These are phyloP conservation scores for Toxotes lorentzi DNA, from an alignment of 2,797 vertebrate species.

Conservation along the genomic window DNA sequence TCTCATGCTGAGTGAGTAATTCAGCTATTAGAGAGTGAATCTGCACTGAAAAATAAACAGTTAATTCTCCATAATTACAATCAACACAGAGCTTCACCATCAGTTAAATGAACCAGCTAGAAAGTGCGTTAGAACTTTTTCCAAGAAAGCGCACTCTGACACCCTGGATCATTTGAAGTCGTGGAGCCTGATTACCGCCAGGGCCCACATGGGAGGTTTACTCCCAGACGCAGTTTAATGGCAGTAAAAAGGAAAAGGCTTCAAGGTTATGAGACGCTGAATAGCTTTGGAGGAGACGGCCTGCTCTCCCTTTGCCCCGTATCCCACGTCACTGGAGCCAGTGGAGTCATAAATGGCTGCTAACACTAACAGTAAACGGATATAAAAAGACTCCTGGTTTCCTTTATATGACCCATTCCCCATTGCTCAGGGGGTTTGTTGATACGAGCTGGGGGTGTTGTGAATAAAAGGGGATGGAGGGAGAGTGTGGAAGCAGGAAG, in stretches of 20 bases:
- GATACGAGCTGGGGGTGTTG: slow-evolving; percentile 61
- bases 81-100: slow-evolving; percentile 46
- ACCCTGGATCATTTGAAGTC: slow-evolving; percentile 79
- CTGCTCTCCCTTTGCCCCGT: slow-evolving; percentile 66
- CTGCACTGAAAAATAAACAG: background rate
- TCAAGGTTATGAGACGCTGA: slow-evolving; percentile 80
- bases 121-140: slow-evolving; percentile 66
- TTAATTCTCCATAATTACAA: slow-evolving; percentile 16
- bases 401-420: slow-evolving; percentile 79
- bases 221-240: slow-evolving; percentile 81
- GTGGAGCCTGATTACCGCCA: slow-evolving; percentile 77
- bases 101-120: slow-evolving; percentile 64
- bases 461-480: slow-evolving; percentile 49
- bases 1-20: background rate
- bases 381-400: slow-evolving; percentile 83
- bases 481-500: slow-evolving; percentile 44
- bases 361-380: slow-evolving; percentile 84
- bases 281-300: slow-evolving; percentile 77
- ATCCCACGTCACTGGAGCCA: slow-evolving; percentile 83
- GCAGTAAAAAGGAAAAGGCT: slow-evolving; percentile 80
- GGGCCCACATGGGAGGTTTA: slow-evolving; percentile 60
- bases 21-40: slow-evolving; percentile 7
- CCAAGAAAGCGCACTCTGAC: slow-evolving; percentile 59
- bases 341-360: slow-evolving; percentile 82
- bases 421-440: slow-evolving; percentile 75